Evolutionary conservation across 2,113 vertebrate genomes (phyloP).

Genomic region (Colistium nudipinnis): DNA sequence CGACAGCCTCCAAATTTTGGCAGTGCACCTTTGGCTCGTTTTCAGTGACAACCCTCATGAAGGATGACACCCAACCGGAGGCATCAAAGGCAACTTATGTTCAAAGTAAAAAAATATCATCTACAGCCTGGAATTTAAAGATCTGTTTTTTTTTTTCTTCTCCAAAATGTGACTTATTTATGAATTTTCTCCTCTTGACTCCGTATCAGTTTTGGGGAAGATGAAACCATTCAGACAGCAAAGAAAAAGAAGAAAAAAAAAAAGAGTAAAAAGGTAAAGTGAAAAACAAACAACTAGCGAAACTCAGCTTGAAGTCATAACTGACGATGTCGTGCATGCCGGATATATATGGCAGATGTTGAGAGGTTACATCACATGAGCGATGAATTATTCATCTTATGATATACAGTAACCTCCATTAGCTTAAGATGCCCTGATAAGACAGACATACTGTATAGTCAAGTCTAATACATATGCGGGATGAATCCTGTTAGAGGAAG

Average conservation of each 20-base stretch:
- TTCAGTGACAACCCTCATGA: conserved; percentile 27
- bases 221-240: conserved; percentile 30
- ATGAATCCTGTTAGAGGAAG: conserved; percentile 62
- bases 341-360: conserved; percentile 2
- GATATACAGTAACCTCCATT: conserved; percentile 13
- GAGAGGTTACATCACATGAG: conserved; percentile 13
- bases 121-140: conserved; percentile 33
- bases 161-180: no score
- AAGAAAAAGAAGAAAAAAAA: conserved; percentile 1
- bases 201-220: conserved; percentile 21
- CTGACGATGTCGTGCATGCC: neutral
- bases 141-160: neutral
- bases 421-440: neutral
- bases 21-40: conserved; percentile 40
- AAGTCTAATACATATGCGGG: conserved; percentile 21
- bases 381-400: conserved; percentile 20
- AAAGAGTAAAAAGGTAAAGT: conserved; percentile 6
- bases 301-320: neutral
- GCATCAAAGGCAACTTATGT: conserved; percentile 56
- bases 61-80: conserved; percentile 41
- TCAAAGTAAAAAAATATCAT: conserved; percentile 46
- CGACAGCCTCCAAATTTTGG: conserved; percentile 35
- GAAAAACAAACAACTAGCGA: neutral
- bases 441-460: neutral
- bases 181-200: conserved; percentile 12